Base-by-base conservation (phyloP, 2,888 invertebrate genomes). In the Scaptodrosophila latifasciaeformis region DNA sequence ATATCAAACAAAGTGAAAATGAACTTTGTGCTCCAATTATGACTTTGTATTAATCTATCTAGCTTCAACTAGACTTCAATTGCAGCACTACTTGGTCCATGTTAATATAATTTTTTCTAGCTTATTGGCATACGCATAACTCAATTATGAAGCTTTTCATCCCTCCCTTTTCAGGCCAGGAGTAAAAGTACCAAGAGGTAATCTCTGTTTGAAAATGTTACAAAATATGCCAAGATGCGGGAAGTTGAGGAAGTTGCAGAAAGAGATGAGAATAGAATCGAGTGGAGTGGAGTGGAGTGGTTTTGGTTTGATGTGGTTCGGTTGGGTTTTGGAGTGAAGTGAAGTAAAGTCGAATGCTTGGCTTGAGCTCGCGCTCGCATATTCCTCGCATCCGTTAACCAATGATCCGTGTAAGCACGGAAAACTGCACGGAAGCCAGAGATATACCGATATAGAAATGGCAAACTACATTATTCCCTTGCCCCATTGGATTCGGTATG, bases 321-420 rank as follows among this genome's bases (percentile, higher is more conserved):
- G 4, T 24, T 24, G 24, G 24, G 4, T 24, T 5, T 27, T 5
- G 56, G 57, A 53, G 62, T 52, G 49, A 55, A 48, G 66, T 59
- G 70, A 57, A 42, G n/a, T n/a, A n/a, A n/a, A n/a, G n/a, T n/a
- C n/a, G n/a, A n/a, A 10, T 37, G 17, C 37, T 37, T 37, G 15
- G 37, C 17, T 17, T 56, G 59, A 65, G 56, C 55, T 58, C 57
- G 65, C 44, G 58, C 48, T 56, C 80, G 72, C 70, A 67, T 57
- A 80, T 80, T 72, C 4, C 72, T n/a, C 80, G 72, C 72, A 77
- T 72, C 67, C 80, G 66, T 77, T 72, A 74, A 67, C 70, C 72
- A 72, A 72, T 72, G 72, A 80, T 72, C 72, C 72, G 72, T 72
- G 72, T 72, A 80, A 72, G 72, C 72, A 72, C 80, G 62, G 70